Evolutionary conservation across 2,888 invertebrate species (phyloP).

Genomic region (Dasypolia templi): DNA sequence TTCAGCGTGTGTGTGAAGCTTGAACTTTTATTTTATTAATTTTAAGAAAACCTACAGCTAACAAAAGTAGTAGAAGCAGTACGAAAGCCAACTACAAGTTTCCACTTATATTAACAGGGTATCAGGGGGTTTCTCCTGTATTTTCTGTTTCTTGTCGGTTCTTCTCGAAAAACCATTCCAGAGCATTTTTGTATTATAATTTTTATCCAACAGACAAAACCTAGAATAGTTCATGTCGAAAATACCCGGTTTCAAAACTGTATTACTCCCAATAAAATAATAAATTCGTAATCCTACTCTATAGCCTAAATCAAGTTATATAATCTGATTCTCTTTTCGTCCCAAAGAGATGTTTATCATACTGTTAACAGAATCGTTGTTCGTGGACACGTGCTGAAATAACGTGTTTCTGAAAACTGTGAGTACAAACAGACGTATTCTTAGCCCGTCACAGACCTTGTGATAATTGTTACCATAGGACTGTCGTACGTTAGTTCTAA

Average conservation of each 20-base stretch:
- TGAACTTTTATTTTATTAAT: no score
- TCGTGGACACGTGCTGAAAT: constrained; percentile 23
- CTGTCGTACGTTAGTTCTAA: background rate
- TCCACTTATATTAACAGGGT: no score
- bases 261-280: background rate
- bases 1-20: no score
- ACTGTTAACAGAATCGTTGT: constrained; percentile 1
- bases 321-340: constrained; percentile 11
- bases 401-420: constrained; percentile 29
- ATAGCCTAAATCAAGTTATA: background rate
- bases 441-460: constrained; percentile 16
- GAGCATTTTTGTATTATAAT: background rate
- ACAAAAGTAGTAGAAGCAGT: no score
- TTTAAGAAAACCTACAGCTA: no score
- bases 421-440: background rate
- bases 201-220: background rate
- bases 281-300: constrained; percentile 9
- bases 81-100: no score
- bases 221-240: background rate
- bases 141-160: background rate
- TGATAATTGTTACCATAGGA: constrained; percentile 3
- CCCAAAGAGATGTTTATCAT: constrained; percentile 16
- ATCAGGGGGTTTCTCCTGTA: background rate
- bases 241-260: background rate
- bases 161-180: background rate